phyloP scores from a whole-genome alignment of 2,113 vertebrate genomes.

The Panurus biarmicus region DNA sequence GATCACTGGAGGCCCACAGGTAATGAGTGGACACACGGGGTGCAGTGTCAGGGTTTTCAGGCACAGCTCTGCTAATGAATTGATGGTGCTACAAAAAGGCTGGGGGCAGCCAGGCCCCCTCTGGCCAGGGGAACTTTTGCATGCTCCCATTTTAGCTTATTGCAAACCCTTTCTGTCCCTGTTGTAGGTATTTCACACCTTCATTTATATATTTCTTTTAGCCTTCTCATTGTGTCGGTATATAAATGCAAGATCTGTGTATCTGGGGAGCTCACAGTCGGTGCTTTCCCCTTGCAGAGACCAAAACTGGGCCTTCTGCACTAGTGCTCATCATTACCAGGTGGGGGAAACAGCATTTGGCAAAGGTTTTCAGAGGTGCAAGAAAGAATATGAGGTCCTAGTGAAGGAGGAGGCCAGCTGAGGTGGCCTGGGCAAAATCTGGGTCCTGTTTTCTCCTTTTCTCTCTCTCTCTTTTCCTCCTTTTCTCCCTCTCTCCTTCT shows the following conservation, averaged over 20 bases:
- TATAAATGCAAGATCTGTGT: neutral
- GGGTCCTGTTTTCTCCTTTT: neutral
- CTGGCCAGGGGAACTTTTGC: neutral
- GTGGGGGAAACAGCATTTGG: neutral
- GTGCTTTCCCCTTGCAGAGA: neutral
- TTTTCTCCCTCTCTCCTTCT: neutral
- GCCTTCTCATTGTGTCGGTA: neutral
- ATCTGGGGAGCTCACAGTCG: neutral
- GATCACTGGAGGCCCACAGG: neutral
- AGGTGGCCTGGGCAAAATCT: neutral
- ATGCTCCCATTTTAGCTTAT: neutral
- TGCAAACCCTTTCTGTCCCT: neutral
- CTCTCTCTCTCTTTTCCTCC: neutral
- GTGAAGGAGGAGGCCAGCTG: neutral
- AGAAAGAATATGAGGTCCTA: neutral
- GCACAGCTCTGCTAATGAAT: conserved; percentile 36
- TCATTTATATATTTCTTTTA: neutral
- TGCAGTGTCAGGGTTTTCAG: neutral
- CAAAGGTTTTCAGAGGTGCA: neutral
- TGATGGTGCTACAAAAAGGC: neutral
- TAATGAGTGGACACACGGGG: conserved; percentile 14
- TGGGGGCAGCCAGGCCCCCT: neutral
- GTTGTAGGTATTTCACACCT: neutral
- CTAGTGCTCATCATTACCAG: neutral
- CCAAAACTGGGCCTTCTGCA: neutral